phyloP scores from a whole-genome alignment of 2,888 invertebrate genomes.

The Plutella xylostella region DNA sequence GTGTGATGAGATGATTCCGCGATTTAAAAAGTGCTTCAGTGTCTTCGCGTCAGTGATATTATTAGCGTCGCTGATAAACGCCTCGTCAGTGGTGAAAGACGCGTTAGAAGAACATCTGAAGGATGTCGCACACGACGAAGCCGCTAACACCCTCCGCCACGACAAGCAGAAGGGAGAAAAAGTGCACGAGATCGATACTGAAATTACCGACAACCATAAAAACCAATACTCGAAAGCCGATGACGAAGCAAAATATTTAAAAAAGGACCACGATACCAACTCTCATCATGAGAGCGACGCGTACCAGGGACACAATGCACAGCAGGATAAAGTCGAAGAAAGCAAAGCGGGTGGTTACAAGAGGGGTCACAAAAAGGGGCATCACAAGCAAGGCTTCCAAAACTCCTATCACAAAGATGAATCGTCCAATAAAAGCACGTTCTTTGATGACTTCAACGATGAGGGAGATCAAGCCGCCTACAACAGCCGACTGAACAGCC shows the following conservation, averaged over 20 bases:
- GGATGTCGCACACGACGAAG: slow-evolving; percentile 52
- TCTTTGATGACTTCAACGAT: slow-evolving; percentile 73
- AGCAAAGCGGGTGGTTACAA: slow-evolving; percentile 49
- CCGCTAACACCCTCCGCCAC: slow-evolving; percentile 46
- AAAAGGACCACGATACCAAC: slow-evolving; percentile 58
- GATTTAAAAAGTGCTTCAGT: slow-evolving; percentile 30
- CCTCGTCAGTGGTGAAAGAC: slow-evolving; percentile 52
- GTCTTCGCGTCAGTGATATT: slow-evolving; percentile 27
- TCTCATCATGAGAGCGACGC: slow-evolving; percentile 51
- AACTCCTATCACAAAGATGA: slow-evolving; percentile 79
- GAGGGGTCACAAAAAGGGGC: slow-evolving; percentile 74
- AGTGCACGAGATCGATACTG: slow-evolving; percentile 50
- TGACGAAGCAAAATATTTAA: slow-evolving; percentile 57
- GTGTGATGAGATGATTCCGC: slow-evolving; percentile 49
- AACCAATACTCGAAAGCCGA: slow-evolving; percentile 55
- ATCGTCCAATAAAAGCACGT: slow-evolving; percentile 76
- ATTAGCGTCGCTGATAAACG: slow-evolving; percentile 32
- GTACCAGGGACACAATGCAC: slow-evolving; percentile 50
- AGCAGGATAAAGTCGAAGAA: slow-evolving; percentile 57
- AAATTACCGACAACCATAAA: slow-evolving; percentile 50
- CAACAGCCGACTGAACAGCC: slow-evolving; percentile 46
- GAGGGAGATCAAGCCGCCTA: slow-evolving; percentile 58
- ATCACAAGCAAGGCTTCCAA: slow-evolving; percentile 76
- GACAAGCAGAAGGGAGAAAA: slow-evolving; percentile 60
- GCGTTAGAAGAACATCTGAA: slow-evolving; percentile 60